A percentile compares a stretch with the other conserved stretches of the same genome.
phyloP scores from a whole-genome alignment of 2,888 invertebrate species.

The Parelbella ahira region DNA sequence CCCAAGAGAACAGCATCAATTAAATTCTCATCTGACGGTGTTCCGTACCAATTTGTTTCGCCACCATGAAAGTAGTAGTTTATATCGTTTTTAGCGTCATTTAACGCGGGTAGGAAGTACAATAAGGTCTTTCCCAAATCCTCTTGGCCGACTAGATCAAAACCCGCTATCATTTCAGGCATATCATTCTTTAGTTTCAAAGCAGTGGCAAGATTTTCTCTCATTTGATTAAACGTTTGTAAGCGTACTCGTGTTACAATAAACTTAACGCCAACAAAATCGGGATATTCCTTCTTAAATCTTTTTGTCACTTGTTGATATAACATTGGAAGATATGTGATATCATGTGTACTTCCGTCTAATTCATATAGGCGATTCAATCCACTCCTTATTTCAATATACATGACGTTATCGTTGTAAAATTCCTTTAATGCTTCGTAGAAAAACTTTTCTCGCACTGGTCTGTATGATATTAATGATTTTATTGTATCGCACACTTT shows the following conservation, averaged over 20 bases:
- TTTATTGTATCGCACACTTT: constrained; percentile 72
- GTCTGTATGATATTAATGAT: constrained; percentile 81
- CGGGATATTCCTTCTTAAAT: constrained; percentile 81
- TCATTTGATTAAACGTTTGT: constrained; percentile 51
- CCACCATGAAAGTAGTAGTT: constrained; percentile 89
- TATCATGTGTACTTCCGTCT: constrained; percentile 77
- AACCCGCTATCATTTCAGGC: constrained; percentile 87
- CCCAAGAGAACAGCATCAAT: constrained; percentile 88
- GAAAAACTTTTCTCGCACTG: constrained; percentile 83
- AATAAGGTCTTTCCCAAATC: constrained; percentile 84
- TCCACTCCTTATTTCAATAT: constrained; percentile 83
- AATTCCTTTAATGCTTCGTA: constrained; percentile 82
- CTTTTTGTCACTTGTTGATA: constrained; percentile 77
- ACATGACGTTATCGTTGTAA: constrained; percentile 85
- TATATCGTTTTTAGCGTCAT: constrained; percentile 71
- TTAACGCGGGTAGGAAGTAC: constrained; percentile 79
- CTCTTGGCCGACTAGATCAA: constrained; percentile 91
- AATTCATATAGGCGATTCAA: constrained; percentile 82
- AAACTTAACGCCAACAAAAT: constrained; percentile 84
- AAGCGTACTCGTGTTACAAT: constrained; percentile 75
- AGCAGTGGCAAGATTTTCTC: constrained; percentile 55
- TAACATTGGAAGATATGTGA: constrained; percentile 74
- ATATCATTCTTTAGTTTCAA: constrained; percentile 62
- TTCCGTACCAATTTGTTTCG: constrained; percentile 88
- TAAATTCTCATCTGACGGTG: constrained; percentile 84